Evolutionary conservation across 2,797 vertebrate genomes (phyloP).

Genomic region (Macrochelys suwanniensis): DNA sequence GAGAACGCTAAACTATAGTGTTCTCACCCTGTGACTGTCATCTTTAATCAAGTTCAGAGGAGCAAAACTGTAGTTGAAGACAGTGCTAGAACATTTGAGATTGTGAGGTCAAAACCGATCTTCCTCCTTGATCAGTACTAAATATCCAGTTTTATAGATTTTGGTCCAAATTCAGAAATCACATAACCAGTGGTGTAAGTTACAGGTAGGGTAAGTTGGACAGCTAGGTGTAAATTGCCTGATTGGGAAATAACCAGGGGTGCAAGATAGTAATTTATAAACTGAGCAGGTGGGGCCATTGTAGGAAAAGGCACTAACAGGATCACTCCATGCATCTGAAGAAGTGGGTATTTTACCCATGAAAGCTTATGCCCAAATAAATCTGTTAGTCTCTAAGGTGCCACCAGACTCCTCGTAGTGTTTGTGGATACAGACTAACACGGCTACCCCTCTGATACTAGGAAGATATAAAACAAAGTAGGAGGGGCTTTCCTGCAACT

Average conservation of each 20-base stretch:
- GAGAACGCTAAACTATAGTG: background rate
- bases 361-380: too few species aligned
- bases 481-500: conserved; percentile 12
- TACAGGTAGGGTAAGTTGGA: background rate
- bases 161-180: background rate
- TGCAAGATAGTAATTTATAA: background rate
- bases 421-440: too few species aligned
- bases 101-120: background rate
- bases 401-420: too few species aligned
- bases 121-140: background rate
- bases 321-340: too few species aligned
- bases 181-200: background rate
- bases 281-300: background rate
- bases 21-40: background rate
- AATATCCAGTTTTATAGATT: background rate
- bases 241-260: background rate
- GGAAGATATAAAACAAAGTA: background rate
- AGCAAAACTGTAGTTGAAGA: background rate
- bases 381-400: too few species aligned
- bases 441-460: background rate
- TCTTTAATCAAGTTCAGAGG: background rate
- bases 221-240: background rate
- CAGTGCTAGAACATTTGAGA: background rate
- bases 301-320: background rate
- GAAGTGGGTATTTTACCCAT: too few species aligned